Base-by-base conservation (phyloP, 2,113 vertebrate genomes). In the Fukomys damarensis region DNA sequence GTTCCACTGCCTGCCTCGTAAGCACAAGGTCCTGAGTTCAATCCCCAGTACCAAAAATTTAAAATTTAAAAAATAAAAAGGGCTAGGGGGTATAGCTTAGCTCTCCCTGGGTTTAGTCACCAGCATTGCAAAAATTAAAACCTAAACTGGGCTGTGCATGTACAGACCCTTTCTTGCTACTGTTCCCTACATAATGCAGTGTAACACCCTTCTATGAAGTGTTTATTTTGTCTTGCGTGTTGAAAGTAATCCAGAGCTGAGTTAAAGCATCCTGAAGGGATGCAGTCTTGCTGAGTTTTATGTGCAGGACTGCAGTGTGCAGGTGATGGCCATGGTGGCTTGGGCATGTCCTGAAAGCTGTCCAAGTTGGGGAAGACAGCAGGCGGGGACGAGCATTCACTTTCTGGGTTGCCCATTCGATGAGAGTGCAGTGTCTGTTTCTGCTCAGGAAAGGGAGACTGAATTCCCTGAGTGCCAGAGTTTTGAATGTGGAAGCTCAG, bases 361-460 rank as follows among this genome's bases (percentile, higher is more conserved):
- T 52, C 84, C 14, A 6, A 84, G 58, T 59, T 2, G 16, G 28
- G 65, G 43, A 61, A n/a, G 26, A 56, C 14, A 4, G 1, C 26
- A 6, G 38, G 26, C 9, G 6, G 16, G 28, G 26, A 7, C 5
- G 22, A 11, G 5, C 2, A 1, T 46, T 5, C 0, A 0, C 19
- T 54, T 80, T 63, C 32, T 3, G 43, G 70, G 2, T 46, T 20
- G 2, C 16, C 1, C 2, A 2, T 19, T 49, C 56, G 72, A 43
- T 41, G 35, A 24, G 76, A 24, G 76, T 12, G 1, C 52, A 20
- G 0, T 56, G 3, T 49, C 77, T 86, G 20, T 61, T 63, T 76
- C 6, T 83, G 43, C 80, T 32, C 85, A 49, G 11, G 79, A 68
- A 89, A 70, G 28, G 81, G 14, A 22, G 20, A 49, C 4, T 65